Evolutionary conservation across 2,797 vertebrate species (phyloP), one percentile per base, ranked within the genome.

Genomic region (Bothrops alternatus): DNA sequence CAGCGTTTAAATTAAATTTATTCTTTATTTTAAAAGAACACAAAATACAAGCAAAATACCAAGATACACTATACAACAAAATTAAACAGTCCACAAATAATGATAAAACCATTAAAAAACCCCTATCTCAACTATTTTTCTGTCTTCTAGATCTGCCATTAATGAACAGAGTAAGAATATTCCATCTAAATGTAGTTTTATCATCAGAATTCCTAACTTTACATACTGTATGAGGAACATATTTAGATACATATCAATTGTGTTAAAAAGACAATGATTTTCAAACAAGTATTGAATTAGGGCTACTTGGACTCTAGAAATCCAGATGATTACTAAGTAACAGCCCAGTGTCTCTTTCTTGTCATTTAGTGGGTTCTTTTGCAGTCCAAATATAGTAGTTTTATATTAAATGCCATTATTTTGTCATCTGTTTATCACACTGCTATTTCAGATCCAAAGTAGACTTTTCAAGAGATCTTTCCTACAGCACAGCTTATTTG

Each of bases 401-500:
- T 32, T 69, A 69, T 23, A 47, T 89, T 89, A 89, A 55, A 23
- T 16, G n/a, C 50, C 50, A 37, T 10, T 56, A 73, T 90, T 53
- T 58, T 73, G 11, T 13, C 18, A 56, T 56, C 61, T 12, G 10
- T 73, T 90, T 73, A 56, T 90, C 53, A 14, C 20, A 14, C 1
- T 18, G 12, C 26, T 25, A 28, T 50, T 89, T 25, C 58, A 63
- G 58, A 28, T 5, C 58, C 58, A 47, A 47, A 37, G 2, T 90
- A 57, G 32, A 57, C n/a, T 18, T 90, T n/a, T 69, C 65, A 32
- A 69, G 50, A 10, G 14, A n/a, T 28, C n/a, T 86, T 50, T 8
- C 55, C 10, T 47, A 14, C 28, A 4, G 85, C 96, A 96, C 60
- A 90, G 91, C 97, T 97, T 97, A 94, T 98, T 97, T 97, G 95